Evolutionary conservation across 2,888 invertebrate genomes (phyloP).

Genomic region (Cheilosia impressa): DNA sequence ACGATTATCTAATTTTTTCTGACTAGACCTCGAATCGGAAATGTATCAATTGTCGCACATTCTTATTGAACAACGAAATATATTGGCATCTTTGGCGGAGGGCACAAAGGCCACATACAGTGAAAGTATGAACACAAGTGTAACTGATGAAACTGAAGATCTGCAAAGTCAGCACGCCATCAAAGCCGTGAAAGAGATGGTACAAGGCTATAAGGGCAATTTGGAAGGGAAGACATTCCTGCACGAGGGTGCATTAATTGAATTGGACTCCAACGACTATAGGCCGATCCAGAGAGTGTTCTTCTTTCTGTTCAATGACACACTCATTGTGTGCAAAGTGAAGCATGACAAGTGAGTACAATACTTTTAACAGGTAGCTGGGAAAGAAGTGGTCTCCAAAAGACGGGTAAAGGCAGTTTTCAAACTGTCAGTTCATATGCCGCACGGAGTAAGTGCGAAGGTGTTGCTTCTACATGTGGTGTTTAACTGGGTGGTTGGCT

Average conservation of each 20-base stretch:
- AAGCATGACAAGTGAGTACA: constrained; percentile 84
- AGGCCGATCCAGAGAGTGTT: constrained; percentile 94
- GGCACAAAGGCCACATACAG: constrained; percentile 86
- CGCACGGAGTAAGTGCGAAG: too few species aligned
- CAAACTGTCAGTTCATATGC: too few species aligned
- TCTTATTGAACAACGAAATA: constrained; percentile 94
- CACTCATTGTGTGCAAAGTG: constrained; percentile 92
- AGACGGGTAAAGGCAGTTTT: too few species aligned
- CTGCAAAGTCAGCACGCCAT: constrained; percentile 86
- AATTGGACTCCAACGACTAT: constrained; percentile 94
- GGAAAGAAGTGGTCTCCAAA: too few species aligned
- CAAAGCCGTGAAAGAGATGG: constrained; percentile 86
- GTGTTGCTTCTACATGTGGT: too few species aligned
- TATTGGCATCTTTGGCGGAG: constrained; percentile 90
- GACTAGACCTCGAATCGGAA: constrained; percentile 94
- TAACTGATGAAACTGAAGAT: constrained; percentile 84
- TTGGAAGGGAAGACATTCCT: constrained; percentile 86
- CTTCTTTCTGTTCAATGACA: constrained; percentile 96
- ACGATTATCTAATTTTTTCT: constrained; percentile 1
- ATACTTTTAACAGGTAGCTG: too few species aligned
- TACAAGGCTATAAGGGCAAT: constrained; percentile 88
- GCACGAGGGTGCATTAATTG: constrained; percentile 96
- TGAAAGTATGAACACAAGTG: constrained; percentile 74
- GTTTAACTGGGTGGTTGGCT: too few species aligned
- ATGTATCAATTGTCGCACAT: constrained; percentile 99